A percentile compares a stretch with the other conserved stretches of the same genome.
phyloP scores from a whole-genome alignment of 2,113 vertebrate genomes.

The Struthidea cinerea region DNA sequence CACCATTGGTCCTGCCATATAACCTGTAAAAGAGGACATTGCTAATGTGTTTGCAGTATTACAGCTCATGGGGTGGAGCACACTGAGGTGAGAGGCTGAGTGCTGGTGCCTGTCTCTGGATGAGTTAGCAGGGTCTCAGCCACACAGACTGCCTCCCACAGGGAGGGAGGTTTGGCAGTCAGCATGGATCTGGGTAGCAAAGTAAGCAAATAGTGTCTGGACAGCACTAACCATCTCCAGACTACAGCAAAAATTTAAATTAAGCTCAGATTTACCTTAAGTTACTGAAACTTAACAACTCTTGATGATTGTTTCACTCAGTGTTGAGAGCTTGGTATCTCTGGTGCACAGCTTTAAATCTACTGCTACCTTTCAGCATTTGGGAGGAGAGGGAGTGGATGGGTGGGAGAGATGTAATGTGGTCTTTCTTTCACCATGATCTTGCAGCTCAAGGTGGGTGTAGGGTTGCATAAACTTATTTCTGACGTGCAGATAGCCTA shows the following conservation, averaged over 20 bases:
- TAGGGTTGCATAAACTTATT: neutral
- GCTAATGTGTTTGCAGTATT: neutral
- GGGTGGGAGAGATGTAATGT: neutral
- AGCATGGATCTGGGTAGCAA: neutral
- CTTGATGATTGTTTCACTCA: neutral
- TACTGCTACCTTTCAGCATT: neutral
- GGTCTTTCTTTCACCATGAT: neutral
- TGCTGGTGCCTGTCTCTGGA: neutral
- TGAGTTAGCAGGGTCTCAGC: neutral
- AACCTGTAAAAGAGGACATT: neutral
- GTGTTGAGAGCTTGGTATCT: neutral
- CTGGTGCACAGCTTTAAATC: neutral
- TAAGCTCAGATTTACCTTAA: neutral
- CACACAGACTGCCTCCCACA: neutral
- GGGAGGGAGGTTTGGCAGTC: neutral
- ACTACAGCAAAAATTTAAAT: neutral
- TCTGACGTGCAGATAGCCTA: neutral
- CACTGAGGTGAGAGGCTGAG: neutral
- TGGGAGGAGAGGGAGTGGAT: rapidly evolving
- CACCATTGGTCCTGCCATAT: neutral
- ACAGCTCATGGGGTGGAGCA: neutral
- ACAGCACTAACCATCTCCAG: neutral
- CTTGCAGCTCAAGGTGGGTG: neutral
- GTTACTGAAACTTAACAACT: neutral
- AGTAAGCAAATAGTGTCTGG: neutral